Evolutionary conservation across 2,797 vertebrate genomes (phyloP), one percentile per base, ranked within the genome.

Genomic region (Betta splendens): DNA sequence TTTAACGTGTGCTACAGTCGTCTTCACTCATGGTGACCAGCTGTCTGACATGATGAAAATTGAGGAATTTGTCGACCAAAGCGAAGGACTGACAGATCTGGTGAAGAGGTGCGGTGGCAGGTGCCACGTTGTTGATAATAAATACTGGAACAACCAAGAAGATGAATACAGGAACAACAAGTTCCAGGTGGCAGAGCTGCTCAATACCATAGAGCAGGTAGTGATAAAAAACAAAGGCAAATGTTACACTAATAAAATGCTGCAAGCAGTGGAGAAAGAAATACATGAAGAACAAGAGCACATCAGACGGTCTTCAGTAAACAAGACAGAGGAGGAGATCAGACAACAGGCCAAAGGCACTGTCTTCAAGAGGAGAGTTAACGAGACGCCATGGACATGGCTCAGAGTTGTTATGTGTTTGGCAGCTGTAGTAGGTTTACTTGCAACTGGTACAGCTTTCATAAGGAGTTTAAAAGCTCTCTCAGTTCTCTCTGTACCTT

Each of bases 61-160:
- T 0, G 12, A 73, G 22, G 37, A 70, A 0, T 79, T 63, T 0
- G 29, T 81, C 5, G 0, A 2, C 0, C 2, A 51, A 1, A 73
- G 18, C 7, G 0, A n/a, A 11, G 1, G 2, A 3, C 21, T 82
- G 25, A 43, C 10, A 2, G 51, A 67, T 9, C 48, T 82, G 3
- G 64, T 80, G 45, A 20, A 28, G 36, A 74, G 64, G 50, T 82
- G 77, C 0, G 60, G 66, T 0, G 48, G 61, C 9, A 42, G 72
- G 0, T 77, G 58, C 28, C 79, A 80, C 1, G 68, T 77, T 0
- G 3, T 77, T 1, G 83, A 83, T 17, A 81, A 64, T 6, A 70
- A 50, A 45, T 57, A 70, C 44, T 84, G 83, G 81, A 53, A 69
- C 4, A 4, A 25, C 7, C 0, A 7, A 2, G 9, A 15, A 18